These are phyloP conservation scores for Notocelia uddmanniana DNA, from an alignment of 2,888 invertebrate species.

Conservation along the genomic window DNA sequence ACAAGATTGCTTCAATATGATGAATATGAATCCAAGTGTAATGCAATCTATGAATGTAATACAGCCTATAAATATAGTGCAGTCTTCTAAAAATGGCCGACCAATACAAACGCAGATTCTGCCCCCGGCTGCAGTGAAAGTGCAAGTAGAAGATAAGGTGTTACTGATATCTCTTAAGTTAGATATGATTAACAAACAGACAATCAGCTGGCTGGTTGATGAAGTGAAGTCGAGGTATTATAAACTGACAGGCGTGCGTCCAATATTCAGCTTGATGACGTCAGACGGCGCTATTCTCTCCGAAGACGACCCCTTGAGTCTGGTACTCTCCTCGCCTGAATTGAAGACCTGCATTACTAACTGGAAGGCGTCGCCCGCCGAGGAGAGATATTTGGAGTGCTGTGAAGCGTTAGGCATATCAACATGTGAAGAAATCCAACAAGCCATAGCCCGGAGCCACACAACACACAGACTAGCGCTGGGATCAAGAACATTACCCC, in stretches of 20 bases:
- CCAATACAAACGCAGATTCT: conserved; percentile 75
- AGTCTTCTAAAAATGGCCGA: conserved; percentile 71
- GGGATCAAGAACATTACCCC: conserved; percentile 83
- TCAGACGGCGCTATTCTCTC: conserved; percentile 92
- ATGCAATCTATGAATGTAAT: conserved; percentile 77
- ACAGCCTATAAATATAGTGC: conserved; percentile 78
- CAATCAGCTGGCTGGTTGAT: conserved; percentile 92
- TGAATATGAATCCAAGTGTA: conserved; percentile 72
- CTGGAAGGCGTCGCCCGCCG: conserved; percentile 91
- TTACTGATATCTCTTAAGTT: conserved; percentile 89
- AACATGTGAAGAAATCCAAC: conserved; percentile 84
- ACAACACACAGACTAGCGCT: conserved; percentile 87
- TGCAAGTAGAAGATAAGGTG: conserved; percentile 89
- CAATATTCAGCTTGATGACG: conserved; percentile 91
- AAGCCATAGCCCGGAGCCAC: conserved; percentile 87
- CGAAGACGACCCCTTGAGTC: conserved; percentile 90
- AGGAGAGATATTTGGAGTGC: conserved; percentile 91
- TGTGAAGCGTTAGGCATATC: conserved; percentile 88
- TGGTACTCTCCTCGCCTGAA: conserved; percentile 88
- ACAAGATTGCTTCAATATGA: conserved; percentile 65
- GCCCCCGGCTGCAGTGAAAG: conserved; percentile 87
- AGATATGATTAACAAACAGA: conserved; percentile 86
- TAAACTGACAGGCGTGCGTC: conserved; percentile 89
- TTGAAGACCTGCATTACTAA: conserved; percentile 87
- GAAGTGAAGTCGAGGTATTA: conserved; percentile 92